A percentile compares a stretch with the other conserved stretches of the same genome.
These are phyloP conservation scores for Linurgus olivaceus DNA, from an alignment of 2,797 vertebrate species.

Conservation along the genomic window DNA sequence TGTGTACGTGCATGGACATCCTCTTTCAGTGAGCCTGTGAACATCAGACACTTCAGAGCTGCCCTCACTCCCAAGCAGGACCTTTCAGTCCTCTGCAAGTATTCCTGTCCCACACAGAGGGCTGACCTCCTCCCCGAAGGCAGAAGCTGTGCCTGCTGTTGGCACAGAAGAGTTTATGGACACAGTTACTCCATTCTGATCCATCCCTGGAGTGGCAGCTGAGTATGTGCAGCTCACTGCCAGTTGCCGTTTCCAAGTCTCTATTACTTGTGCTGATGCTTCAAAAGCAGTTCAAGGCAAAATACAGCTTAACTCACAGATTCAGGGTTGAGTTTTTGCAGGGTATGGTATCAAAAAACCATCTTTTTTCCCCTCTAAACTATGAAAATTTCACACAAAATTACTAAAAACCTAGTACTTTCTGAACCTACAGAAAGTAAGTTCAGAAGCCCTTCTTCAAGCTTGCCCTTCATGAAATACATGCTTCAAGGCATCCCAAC, in stretches of 20 bases:
- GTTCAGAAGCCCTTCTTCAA: not conserved
- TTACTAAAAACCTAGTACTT: not conserved
- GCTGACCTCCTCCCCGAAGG: not conserved
- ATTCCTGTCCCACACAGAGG: not conserved
- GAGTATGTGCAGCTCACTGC: not conserved
- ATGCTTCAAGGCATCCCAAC: not conserved
- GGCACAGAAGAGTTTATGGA: not conserved
- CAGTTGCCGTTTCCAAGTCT: not conserved
- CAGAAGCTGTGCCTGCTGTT: not conserved
- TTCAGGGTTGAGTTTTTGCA: not conserved
- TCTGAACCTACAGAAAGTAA: not conserved
- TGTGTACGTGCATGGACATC: not conserved
- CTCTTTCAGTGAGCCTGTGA: not conserved
- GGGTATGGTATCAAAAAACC: not conserved
- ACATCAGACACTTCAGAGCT: not conserved
- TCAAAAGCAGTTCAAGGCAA: not conserved
- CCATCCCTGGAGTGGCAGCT: not conserved
- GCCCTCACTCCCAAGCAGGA: not conserved
- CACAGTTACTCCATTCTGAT: not conserved
- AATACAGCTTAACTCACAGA: not conserved
- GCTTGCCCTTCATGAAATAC: not conserved
- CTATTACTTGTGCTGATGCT: not conserved
- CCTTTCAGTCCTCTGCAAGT: not conserved
- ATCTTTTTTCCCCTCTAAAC: not conserved
- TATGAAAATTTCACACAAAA: not conserved